These are phyloP conservation scores for Cettia cetti DNA, from an alignment of 2,113 vertebrate genomes.

Conservation along the genomic window DNA sequence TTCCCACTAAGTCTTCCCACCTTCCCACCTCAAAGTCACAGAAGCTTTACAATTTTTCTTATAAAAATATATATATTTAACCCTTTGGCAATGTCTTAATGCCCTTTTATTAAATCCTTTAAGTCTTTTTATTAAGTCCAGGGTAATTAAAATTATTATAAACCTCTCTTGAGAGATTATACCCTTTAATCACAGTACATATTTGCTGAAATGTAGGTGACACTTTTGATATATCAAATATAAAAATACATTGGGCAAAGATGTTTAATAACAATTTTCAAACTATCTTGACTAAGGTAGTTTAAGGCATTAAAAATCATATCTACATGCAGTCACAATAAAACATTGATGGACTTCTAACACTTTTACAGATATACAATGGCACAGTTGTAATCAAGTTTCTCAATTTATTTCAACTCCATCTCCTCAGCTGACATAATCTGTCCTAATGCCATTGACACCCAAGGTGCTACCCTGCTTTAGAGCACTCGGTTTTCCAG, in stretches of 20 bases:
- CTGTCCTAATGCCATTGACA: slow-evolving; percentile 13
- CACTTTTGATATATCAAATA: slow-evolving; percentile 37
- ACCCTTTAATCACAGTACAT: slow-evolving; percentile 50
- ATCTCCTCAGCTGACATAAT: background rate
- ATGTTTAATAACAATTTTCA: slow-evolving; percentile 20
- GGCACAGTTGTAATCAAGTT: background rate
- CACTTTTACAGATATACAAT: background rate
- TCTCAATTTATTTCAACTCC: slow-evolving; percentile 11
- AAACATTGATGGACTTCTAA: background rate
- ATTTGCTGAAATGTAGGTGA: slow-evolving; percentile 35
- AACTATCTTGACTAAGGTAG: slow-evolving; percentile 3
- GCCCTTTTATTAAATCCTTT: slow-evolving; percentile 62
- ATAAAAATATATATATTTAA: slow-evolving; percentile 61
- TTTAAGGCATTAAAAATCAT: slow-evolving; percentile 24
- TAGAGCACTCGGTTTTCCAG: background rate
- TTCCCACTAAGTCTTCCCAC: slow-evolving; percentile 61
- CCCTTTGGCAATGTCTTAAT: slow-evolving; percentile 67
- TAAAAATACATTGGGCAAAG: slow-evolving; percentile 4
- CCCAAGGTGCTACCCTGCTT: background rate
- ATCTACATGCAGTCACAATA: background rate
- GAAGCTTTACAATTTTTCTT: slow-evolving; percentile 52
- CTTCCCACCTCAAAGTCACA: slow-evolving; percentile 60
- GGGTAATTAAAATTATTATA: slow-evolving; percentile 64
- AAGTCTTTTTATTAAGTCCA: slow-evolving; percentile 57
- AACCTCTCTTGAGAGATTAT: slow-evolving; percentile 49